Evolutionary conservation across 2,797 vertebrate species (phyloP), one percentile per base, ranked within the genome.

Genomic region (Bovichtus variegatus): DNA sequence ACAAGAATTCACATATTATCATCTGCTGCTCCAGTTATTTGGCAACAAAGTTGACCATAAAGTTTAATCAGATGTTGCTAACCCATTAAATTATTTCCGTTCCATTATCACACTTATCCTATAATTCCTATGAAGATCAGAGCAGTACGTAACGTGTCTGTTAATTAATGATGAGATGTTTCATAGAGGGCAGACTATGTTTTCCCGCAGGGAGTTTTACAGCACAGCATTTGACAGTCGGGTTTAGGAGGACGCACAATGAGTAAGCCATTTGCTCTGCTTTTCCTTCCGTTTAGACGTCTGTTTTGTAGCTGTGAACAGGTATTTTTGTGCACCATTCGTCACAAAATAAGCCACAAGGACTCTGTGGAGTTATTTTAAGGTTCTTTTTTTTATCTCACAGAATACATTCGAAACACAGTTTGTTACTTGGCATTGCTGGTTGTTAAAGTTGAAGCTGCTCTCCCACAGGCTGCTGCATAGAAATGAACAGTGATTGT

Each of bases 111-210:
- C 66, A 19, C 34, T 16, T 53, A 40, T 44, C 16, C 19, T 40
- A 18, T 29, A 54, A 78, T 76, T 76, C 62, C 76, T 76, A 36
- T 25, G 19, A 62, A 61, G 57, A 77, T 71, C 21, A 38, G 47
- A 78, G 63, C 16, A 19, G 70, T 25, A 76, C 59, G 31, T 59
- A 71, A 78, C 46, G 2, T 68, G 54, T 82, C 87, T 85, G 93
- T 95, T 93, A 93, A 93, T 95, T 94, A 94, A 86, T 95, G 82
- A 95, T 95, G 81, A 91, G 77, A 81, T 59, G 8, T 55, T 71
- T 81, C 74, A 71, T 53, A 51, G 70, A 79, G 83, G 76, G 81
- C 82, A 92, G 88, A 77, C 80, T 90, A 78, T 91, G 79, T 89
- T 87, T 86, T 49, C 62, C 76, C 9, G 31, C 54, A 21, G 79